Evolutionary conservation across 2,113 vertebrate genomes (phyloP).

Genomic region (mouse (Mus musculus)): DNA sequence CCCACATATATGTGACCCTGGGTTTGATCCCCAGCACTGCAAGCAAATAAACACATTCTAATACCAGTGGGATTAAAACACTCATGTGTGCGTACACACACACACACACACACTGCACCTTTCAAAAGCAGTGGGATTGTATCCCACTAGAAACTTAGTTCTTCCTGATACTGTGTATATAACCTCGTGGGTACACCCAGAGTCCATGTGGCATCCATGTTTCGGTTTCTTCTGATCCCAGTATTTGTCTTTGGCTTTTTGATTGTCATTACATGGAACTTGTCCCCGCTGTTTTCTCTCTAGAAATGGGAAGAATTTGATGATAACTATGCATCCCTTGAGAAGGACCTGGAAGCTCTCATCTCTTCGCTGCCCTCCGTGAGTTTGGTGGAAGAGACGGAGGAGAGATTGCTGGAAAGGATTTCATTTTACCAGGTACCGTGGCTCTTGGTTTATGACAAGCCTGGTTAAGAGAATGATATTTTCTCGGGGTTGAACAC

Average conservation of each 20-base stretch:
- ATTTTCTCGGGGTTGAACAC: neutral
- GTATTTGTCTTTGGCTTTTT: neutral
- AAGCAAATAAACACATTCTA: neutral
- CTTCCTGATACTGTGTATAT: neutral
- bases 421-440: slow-evolving; percentile 90
- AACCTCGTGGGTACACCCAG: neutral
- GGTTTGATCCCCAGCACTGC: neutral
- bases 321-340: slow-evolving; percentile 84
- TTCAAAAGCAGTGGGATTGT: neutral
- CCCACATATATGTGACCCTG: neutral
- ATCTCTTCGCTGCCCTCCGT: slow-evolving; percentile 86
- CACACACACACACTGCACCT: neutral
- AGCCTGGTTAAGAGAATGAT: neutral
- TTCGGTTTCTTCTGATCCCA: neutral
- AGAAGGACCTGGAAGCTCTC: slow-evolving; percentile 87
- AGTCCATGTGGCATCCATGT: neutral
- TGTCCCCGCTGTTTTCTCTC: slow-evolving; percentile 59
- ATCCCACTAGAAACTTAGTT: neutral
- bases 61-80: neutral
- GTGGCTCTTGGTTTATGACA: neutral
- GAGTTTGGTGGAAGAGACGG: slow-evolving; percentile 88
- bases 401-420: slow-evolving; percentile 88
- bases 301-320: slow-evolving; percentile 93
- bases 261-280: neutral
- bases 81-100: neutral